Evolutionary conservation across 2,113 vertebrate species (phyloP).

Genomic region (Leptocoma aspasia): DNA sequence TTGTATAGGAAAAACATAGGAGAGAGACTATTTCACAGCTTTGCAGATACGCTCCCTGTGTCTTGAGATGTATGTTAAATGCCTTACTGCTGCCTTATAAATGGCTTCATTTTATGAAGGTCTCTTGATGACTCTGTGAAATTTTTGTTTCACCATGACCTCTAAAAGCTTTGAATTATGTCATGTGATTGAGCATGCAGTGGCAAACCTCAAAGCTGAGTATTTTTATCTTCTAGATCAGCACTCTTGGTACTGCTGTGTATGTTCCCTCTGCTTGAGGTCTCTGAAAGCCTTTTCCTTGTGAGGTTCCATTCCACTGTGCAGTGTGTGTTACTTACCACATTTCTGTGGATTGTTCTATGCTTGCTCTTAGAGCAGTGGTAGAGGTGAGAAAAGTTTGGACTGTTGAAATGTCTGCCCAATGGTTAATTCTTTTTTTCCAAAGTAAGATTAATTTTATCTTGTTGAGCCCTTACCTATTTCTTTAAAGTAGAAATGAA

Average conservation of each 20-base stretch:
- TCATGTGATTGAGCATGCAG: not conserved
- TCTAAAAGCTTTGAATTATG: not conserved
- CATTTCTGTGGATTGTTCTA: not conserved
- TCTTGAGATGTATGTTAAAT: not conserved
- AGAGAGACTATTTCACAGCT: not conserved
- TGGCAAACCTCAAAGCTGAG: not conserved
- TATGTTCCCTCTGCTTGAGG: not conserved
- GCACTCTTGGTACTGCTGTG: not conserved
- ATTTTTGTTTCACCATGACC: not conserved
- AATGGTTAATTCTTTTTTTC: not conserved
- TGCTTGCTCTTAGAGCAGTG: not conserved
- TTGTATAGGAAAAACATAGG: not conserved
- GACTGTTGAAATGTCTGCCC: not conserved
- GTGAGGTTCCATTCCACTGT: fast-evolving
- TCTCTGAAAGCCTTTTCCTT: not conserved
- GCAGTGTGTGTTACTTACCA: fast-evolving
- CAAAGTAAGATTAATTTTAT: not conserved
- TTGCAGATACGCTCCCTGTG: not conserved
- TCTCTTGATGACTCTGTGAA: not conserved
- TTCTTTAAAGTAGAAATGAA: not conserved
- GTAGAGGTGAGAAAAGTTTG: not conserved
- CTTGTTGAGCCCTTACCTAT: not conserved
- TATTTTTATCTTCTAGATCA: not conserved
- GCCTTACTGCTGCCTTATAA: not conserved
- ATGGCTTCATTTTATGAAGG: not conserved